A percentile compares a stretch with the other conserved stretches of the same genome.
Conservation (phyloP, 2,888 invertebrate genomes). For the Sarcophaga subvicina region DNA sequence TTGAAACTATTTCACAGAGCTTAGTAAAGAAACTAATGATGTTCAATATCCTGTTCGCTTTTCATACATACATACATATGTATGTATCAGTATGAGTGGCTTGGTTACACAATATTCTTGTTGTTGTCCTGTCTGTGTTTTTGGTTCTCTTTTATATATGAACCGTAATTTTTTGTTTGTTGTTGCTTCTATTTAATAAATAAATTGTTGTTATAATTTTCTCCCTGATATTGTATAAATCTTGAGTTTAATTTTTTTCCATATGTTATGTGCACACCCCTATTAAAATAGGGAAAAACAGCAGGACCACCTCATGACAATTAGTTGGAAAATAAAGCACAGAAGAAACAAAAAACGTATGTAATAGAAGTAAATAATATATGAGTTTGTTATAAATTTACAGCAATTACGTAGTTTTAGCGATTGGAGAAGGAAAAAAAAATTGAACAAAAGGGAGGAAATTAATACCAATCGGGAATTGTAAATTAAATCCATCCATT, state of each 20-base stretch:
- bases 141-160: neutral
- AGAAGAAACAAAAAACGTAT: slow-evolving; percentile 20
- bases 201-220: slow-evolving; percentile 66
- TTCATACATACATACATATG: neutral
- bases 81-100: neutral
- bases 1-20: slow-evolving; percentile 47
- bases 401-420: slow-evolving; percentile 21
- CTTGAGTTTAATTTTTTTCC: slow-evolving; percentile 47
- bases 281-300: neutral
- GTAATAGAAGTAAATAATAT: slow-evolving; percentile 44
- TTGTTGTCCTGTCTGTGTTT: neutral
- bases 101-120: too few relatives aligned
- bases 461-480: neutral
- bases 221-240: slow-evolving; percentile 45
- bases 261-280: slow-evolving; percentile 48
- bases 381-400: slow-evolving; percentile 55
- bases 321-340: slow-evolving; percentile 46
- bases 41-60: slow-evolving; percentile 62
- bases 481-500: neutral
- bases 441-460: slow-evolving; percentile 12
- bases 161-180: neutral
- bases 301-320: slow-evolving; percentile 39
- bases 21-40: slow-evolving; percentile 62
- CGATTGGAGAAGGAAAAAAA: neutral
- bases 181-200: slow-evolving; percentile 31